Percentiles rank a stretch among this genome's conserved stretches.
phyloP scores from a whole-genome alignment of 2,113 vertebrate genomes.

The Dolichallabes microphthalmus region DNA sequence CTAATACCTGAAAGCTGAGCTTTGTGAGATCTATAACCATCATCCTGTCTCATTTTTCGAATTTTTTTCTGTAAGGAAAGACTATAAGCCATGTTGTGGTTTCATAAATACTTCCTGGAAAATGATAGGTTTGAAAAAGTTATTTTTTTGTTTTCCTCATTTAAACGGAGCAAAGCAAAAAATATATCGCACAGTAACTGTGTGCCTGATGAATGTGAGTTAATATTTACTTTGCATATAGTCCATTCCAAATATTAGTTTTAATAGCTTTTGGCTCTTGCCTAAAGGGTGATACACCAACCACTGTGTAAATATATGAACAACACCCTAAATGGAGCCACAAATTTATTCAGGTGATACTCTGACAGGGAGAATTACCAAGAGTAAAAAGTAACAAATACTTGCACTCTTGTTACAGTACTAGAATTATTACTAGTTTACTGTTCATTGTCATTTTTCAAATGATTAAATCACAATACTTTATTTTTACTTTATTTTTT shows the following conservation, averaged over 20 bases:
- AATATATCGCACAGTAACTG: not conserved
- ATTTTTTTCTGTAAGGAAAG: not conserved
- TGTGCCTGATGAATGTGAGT: not conserved
- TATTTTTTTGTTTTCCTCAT: not conserved
- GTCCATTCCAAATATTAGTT: constrained; percentile 26
- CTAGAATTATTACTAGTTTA: not conserved
- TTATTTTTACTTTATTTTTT: not conserved
- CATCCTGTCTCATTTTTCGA: constrained; percentile 9
- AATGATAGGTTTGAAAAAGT: not conserved
- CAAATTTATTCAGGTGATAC: not conserved
- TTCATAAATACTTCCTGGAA: not conserved
- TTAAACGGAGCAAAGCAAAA: not conserved
- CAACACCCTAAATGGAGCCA: constrained; percentile 7
- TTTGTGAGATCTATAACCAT: constrained; percentile 16
- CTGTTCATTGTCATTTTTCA: not conserved
- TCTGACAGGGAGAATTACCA: not conserved
- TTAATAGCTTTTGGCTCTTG: not conserved
- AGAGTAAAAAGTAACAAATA: not conserved
- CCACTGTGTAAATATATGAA: not conserved
- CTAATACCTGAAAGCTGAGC: constrained; percentile 3
- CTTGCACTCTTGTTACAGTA: not conserved
- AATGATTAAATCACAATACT: not conserved
- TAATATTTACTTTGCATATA: constrained; percentile 24
- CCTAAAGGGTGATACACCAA: not conserved
- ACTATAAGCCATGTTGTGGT: not conserved